Evolutionary conservation across 1,140 invertebrate species (phyloP).

Genomic region (Drosophila rhopaloa): DNA sequence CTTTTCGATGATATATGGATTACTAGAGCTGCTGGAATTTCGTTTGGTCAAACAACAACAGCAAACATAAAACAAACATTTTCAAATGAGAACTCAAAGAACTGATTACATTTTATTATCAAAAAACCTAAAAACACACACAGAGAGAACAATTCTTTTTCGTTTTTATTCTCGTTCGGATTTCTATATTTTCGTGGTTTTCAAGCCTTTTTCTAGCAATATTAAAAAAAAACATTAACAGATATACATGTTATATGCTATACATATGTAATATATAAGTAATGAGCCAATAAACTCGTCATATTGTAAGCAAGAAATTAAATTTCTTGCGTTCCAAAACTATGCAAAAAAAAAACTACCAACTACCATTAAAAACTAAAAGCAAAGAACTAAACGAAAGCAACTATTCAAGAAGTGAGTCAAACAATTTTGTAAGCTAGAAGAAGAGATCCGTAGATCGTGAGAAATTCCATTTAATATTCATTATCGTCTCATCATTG

Average conservation of each 20-base stretch:
- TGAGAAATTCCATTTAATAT: constrained; percentile 16
- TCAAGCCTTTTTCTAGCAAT: constrained; percentile 46
- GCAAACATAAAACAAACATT: constrained; percentile 21
- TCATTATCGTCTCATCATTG: not conserved
- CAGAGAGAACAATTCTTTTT: constrained; percentile 20
- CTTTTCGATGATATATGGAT: constrained; percentile 9
- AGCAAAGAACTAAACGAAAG: constrained; percentile 17
- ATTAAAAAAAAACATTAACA: constrained; percentile 21
- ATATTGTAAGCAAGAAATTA: constrained; percentile 68
- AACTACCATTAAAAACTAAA: constrained; percentile 7
- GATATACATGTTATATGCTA: constrained; percentile 30
- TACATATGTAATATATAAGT: constrained; percentile 30
- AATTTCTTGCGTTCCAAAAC: constrained; percentile 70
- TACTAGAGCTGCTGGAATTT: constrained; percentile 44
- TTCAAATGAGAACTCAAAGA: constrained; percentile 74
- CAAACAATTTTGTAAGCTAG: constrained; percentile 35
- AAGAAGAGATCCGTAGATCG: constrained; percentile 4
- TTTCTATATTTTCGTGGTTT: constrained; percentile 1
- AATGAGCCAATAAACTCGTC: constrained; percentile 35
- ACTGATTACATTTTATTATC: constrained; percentile 71
- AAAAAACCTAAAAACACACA: constrained; percentile 1
- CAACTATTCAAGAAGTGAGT: constrained; percentile 24
- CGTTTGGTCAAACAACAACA: constrained; percentile 31
- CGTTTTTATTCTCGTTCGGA: constrained; percentile 20
- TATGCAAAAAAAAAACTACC: constrained; percentile 13